Evolutionary conservation across 1,140 invertebrate genomes (phyloP).

Genomic region (Tetragonula clypearis): DNA sequence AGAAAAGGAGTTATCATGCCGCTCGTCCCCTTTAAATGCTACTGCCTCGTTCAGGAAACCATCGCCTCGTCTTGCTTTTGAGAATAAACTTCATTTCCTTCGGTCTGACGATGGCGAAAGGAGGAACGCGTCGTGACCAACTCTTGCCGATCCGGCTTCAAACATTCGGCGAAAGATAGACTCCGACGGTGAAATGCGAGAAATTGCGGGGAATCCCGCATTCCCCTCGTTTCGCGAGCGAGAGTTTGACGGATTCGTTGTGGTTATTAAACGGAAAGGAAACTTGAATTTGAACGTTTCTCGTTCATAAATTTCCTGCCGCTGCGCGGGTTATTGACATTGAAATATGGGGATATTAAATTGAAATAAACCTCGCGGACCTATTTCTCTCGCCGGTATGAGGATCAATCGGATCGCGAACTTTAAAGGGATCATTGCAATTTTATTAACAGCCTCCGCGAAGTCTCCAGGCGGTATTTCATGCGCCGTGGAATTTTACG

Average conservation of each 20-base stretch:
- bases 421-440: background rate
- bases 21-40: conserved; percentile 28
- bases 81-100: conserved; percentile 16
- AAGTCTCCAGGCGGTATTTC: background rate
- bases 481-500: background rate
- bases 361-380: background rate
- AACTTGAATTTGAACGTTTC: background rate
- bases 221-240: too few species aligned
- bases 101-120: background rate
- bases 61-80: background rate
- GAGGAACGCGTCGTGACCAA: background rate
- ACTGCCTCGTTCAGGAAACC: background rate
- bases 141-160: background rate
- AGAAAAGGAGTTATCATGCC: conserved; percentile 47
- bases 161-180: background rate
- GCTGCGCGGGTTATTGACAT: background rate
- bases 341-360: background rate
- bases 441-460: background rate
- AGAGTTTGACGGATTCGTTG: background rate
- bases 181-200: background rate
- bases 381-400: too few species aligned
- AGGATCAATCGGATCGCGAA: background rate
- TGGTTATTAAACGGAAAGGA: background rate
- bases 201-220: background rate
- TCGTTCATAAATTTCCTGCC: background rate